Evolutionary conservation across 2,888 invertebrate species (phyloP), one percentile per base, ranked within the genome.

Genomic region (Spisula subtruncata): DNA sequence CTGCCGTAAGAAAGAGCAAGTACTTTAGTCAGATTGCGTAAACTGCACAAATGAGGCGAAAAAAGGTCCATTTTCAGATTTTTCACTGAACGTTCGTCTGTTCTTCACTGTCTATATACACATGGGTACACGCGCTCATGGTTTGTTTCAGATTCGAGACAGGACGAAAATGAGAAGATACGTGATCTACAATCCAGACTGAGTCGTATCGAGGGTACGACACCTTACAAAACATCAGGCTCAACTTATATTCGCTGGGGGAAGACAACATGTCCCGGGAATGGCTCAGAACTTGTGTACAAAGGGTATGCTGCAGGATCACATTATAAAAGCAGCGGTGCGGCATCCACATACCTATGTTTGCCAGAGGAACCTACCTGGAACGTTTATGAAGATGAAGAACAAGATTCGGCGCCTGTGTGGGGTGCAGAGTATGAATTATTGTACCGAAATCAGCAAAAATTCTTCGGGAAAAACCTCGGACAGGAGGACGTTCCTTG

Each of bases 231-330:
- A 60, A 60, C 60, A 60, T 5, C 41, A 2, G 86, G 82, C 0
- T n/a, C 54, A 25, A 83, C 83, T 10, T 87, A 83, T n/a, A 81
- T 82, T 32, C 82, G 87, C n/a, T 87, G 87, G 87, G 87, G 87
- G 0, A 71, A 71, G 20, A 71, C 87, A 25, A 12, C 66, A 25
- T 87, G 87, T 79, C 81, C 81, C 20, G 83, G n/a, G 2, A 87
- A 87, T 51, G 83, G 87, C 8, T 82, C 87, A 83, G 71, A 87
- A 0, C 16, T 75, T 1, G 75, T 87, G 14, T 87, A 87, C 32
- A 82, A 48, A 48, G 87, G 87, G 10, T 83, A n/a, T 51, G 87
- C 83, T 2, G 87, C 51, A 18, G 87, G 87, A 0, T 60, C 71
- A 14, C 71, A 66, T 18, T 87, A 87, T 48, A 46, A 18, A 1